A percentile compares a stretch with the other conserved stretches of the same genome.
These are phyloP conservation scores for Drosophila saltans DNA, from an alignment of 1,140 invertebrate genomes.

Conservation along the genomic window DNA sequence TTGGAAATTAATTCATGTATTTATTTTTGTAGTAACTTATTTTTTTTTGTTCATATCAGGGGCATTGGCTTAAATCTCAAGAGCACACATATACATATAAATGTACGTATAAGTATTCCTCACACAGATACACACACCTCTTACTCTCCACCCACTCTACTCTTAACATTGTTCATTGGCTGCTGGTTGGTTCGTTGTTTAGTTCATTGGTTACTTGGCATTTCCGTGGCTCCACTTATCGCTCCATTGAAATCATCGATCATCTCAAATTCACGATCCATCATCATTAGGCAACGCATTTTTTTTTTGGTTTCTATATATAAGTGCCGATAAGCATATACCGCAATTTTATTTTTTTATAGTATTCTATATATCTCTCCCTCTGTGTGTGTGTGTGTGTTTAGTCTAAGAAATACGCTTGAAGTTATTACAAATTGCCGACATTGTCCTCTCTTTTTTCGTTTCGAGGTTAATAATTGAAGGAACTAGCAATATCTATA, in stretches of 20 bases:
- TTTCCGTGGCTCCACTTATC: conserved; percentile 58
- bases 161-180: conserved; percentile 13
- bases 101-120: background rate
- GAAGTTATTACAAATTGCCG: conserved; percentile 49
- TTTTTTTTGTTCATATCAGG: conserved; percentile 31
- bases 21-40: conserved; percentile 6
- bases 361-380: background rate
- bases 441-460: background rate
- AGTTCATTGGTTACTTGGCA: conserved; percentile 18
- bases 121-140: conserved; percentile 16
- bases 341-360: background rate
- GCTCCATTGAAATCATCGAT: conserved; percentile 69
- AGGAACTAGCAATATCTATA: background rate
- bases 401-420: conserved; percentile 38
- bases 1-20: conserved; percentile 19
- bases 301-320: conserved; percentile 24
- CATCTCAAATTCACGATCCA: conserved; percentile 80
- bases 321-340: conserved; percentile 5
- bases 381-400: background rate
- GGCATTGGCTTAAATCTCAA: conserved; percentile 62
- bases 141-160: no score
- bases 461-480: background rate
- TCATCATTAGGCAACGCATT: conserved; percentile 71
- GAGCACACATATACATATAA: conserved; percentile 18
- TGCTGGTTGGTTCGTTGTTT: conserved; percentile 9